Evolutionary conservation across 1,140 invertebrate species (phyloP), one percentile per base, ranked within the genome.

Genomic region (Drosophila kikkawai): DNA sequence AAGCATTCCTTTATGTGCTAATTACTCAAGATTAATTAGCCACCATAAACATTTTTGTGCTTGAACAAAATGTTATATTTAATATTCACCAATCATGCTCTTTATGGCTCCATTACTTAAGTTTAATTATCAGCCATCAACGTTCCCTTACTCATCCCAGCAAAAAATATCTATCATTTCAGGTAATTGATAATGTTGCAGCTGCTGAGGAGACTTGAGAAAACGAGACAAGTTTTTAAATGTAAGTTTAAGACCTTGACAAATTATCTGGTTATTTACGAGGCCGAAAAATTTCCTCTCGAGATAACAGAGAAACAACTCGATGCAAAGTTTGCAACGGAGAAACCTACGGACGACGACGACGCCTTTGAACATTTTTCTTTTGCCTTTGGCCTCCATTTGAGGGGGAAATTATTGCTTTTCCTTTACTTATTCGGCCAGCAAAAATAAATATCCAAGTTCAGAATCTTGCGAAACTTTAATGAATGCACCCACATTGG

Each of bases 201-300:
- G 36, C 64, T 44, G 60, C 29, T 17, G 50, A 11, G 36, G 9
- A 48, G 36, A 37, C 37, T 42, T 71, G 29, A 15, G 44, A 8
- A 17, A 66, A 66, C 26, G 19, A 17, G 42, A 50, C 29, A 39
- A 71, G n/a, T 73, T 29, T 60, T 50, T n/a, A 37, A 73, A 60
- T 60, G 69, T 73, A 73, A 73, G 69, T 73, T 60, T 42, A 47
- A 60, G 53, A 60, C 69, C 69, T 51, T 73, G 68, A 68, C 63
- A 73, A 73, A 73, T 73, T 71, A 73, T 73, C 67, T 73, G 67
- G 37, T 51, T 73, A 73, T 73, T 73, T 73, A 73, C 55, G 69
- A 60, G 67, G 45, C 53, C 39, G 36, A 26, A n/a, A 59, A 73
- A 51, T 73, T 60, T 60, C 44, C 67, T 51, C 22, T 42, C 22